Base-by-base conservation (phyloP, 1,140 invertebrate genomes). In the Hycleus cichorii region DNA sequence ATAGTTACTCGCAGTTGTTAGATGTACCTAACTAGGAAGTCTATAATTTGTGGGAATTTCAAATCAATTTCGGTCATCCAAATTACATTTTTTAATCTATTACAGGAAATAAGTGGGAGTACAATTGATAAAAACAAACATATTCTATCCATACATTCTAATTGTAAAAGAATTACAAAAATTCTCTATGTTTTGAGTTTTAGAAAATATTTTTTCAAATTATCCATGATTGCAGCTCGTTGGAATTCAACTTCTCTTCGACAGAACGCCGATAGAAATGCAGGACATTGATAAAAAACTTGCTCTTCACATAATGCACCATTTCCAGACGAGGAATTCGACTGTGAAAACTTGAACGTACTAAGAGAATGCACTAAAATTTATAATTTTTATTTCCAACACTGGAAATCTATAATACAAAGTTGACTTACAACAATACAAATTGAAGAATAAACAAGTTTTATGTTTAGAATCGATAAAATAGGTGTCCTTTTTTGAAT, bases 271-370 rank as follows among this genome's bases (percentile, higher is more conserved):
- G 78, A 77, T 40, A 86, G 70, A 0, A 80, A 55, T 7, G 78
- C 71, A 1, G 84, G 83, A 61, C 85, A 87, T 66, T 86, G 78
- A 65, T 83, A 87, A 24, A 76, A 65, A 12, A 87, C 76, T 5
- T 71, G 76, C 72, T 88, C 85, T 38, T 72, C 70, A 62, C 81
- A 81, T 26, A 74, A 72, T 0, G 83, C 81, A 49, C 80, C 77
- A 4, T 72, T 65, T 25, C 9, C 9, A 10, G 9, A 10, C 0
- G 59, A 42, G 5, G 59, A 62, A 38, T 74, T 71, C 0, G 63
- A 56, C 8, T 73, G 62, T 10, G 55, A 72, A 50, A 85, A 83
- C 64, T 75, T 75, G 62, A 85, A 82, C 65, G 83, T 75, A 39
- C 82, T 81, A 12, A 74, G 64, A 0, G 84, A 80, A 42, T 78